Conservation (phyloP, 2,113 vertebrate genomes). For the Pygathrix nemaeus region DNA sequence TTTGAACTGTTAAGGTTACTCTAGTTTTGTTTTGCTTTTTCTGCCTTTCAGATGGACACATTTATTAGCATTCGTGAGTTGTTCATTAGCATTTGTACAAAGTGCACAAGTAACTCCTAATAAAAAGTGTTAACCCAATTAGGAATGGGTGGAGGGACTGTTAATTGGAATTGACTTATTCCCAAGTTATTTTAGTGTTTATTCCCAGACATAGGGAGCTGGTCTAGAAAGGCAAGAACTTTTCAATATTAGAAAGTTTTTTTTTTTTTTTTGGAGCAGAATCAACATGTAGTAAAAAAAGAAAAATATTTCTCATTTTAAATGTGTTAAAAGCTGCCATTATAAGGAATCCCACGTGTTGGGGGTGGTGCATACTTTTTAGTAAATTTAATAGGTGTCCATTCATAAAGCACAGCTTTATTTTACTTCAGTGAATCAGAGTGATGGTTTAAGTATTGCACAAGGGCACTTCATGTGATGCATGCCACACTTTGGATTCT, state of each 20-base stretch:
- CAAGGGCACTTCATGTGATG: conserved; percentile 35
- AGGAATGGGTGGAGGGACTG: not conserved
- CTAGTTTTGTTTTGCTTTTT: not conserved
- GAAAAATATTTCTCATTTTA: not conserved
- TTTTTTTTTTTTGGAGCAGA: not conserved
- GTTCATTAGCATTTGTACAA: conserved; percentile 17
- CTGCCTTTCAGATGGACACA: not conserved
- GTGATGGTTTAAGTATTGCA: conserved; percentile 33
- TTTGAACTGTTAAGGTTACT: not conserved
- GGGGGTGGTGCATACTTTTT: not conserved
- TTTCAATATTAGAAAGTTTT: not conserved
- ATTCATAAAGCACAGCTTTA: conserved; percentile 33
- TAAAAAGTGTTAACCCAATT: conserved; percentile 45
- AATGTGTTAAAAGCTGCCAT: not conserved
- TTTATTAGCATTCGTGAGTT: conserved; percentile 32
- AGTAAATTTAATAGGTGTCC: conserved; percentile 31
- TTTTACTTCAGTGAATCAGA: conserved; percentile 58
- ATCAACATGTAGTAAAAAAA: not conserved
- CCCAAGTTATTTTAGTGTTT: not conserved
- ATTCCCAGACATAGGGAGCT: not conserved
- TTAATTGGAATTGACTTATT: conserved; percentile 38
- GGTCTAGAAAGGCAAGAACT: not conserved
- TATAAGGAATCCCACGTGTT: not conserved
- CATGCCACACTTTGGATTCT: conserved; percentile 30
- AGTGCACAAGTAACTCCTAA: conserved; percentile 22